Evolutionary conservation across 2,888 invertebrate species (phyloP), one percentile per base, ranked within the genome.

Genomic region (Molorchus minor): DNA sequence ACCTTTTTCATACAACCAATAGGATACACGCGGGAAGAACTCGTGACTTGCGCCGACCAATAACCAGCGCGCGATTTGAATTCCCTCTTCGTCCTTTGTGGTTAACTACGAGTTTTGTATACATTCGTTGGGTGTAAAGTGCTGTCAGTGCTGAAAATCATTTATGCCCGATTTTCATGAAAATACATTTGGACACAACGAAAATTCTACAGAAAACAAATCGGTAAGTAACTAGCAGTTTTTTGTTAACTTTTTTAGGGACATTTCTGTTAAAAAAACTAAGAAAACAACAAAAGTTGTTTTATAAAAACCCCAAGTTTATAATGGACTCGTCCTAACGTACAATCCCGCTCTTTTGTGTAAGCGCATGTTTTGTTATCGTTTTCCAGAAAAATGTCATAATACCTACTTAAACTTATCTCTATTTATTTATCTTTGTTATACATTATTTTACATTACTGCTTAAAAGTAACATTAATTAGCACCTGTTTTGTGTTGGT

Each of bases 141-240:
- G 77, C 78, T 80, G 79, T 80, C 77, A 80, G 76, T 78, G 77
- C 75, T 71, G 73, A 76, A 75, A 70, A 73, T 69, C 69, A 74
- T 76, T 78, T 76, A 74, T 88, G 87, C 87, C 87, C 86, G 83
- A 89, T 85, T 84, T 88, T 82, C 84, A 86, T 85, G 88, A 87
- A 84, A 88, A 85, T 84, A 85, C 86, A 73, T 80, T 84, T 78
- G 84, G 87, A 84, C 88, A 86, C 82, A 84, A 84, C 83, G 85
- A 87, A 84, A 85, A 85, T 81, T 84, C 85, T 81, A 78, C 82
- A 72, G 84, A 84, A 83, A 87, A 86, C 84, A 86, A 86, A 84
- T 85, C 85, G 84, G 89, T 89, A 83, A 88, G 89, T 87, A 72
- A 56, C 59, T 35, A 30, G 25, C 43, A 19, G 60, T 61, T 68